Base-by-base conservation (phyloP, 2,113 vertebrate species). In the Oncorhynchus tshawytscha region DNA sequence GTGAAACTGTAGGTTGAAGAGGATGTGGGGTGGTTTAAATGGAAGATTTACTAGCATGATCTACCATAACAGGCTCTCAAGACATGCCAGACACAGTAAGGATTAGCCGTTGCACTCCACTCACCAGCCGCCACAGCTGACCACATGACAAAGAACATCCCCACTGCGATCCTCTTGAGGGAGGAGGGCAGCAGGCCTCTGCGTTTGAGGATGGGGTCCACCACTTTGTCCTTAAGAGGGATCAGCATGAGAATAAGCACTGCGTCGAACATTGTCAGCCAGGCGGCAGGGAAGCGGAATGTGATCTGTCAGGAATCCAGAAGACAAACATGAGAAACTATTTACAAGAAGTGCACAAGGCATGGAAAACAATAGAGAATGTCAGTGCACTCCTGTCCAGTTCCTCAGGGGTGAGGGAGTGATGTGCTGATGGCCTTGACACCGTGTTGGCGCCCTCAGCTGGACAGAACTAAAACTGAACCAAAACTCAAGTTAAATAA, bases 91-190 rank as follows among this genome's bases (percentile, higher is more conserved):
- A 18, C 12, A 5, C 6, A 24, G n/a, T 62, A 22, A 62, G 59
- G 9, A 8, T 62, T 5, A 57, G 13, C 4, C 1, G 54, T 4
- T 22, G 59, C 5, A n/a, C 59, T 57, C 48, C 22, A 66, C 95
- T 94, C 83, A 99, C 98, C 98, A 45, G 98, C 98, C 2, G 98
- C 97, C 72, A 99, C 95, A 0, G 96, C 97, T 0, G 98, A 99
- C 62, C 96, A 97, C 95, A 97, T 99, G n/a, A 99, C 96, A 79
- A 99, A 99, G 93, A 99, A 99, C 98, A 99, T 99, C 22, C 98
- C 98, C 48, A 99, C 95, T 0, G 97, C 97, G 62, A 99, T 99
- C 87, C 98, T 96, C 87, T 96, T 97, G 67, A 99, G 85, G 0
- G 98, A 94, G 0, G 98, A 98, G 0, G 97, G 97, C 24, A 99